phyloP scores from a whole-genome alignment of 2,888 invertebrate species.

The Rhamnusium bicolor region DNA sequence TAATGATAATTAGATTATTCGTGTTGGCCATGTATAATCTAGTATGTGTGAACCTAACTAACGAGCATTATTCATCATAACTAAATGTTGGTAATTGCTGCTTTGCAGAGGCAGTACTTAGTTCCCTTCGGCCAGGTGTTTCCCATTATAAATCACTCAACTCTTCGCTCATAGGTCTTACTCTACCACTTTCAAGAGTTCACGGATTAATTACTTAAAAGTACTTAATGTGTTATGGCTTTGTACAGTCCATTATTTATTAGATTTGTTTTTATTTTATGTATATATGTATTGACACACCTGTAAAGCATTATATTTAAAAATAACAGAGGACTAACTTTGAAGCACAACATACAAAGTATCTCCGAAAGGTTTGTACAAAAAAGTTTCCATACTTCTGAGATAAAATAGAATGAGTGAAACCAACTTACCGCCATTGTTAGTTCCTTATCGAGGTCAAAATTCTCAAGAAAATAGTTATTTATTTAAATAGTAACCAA shows the following conservation, averaged over 20 bases:
- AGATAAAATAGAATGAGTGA: too few relatives aligned
- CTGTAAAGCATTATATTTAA: not conserved
- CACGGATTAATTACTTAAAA: constrained; percentile 30
- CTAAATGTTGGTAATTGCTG: constrained; percentile 38
- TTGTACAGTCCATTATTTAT: constrained; percentile 20
- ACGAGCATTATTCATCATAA: constrained; percentile 34
- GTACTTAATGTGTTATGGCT: not conserved
- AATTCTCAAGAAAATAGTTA: too few relatives aligned
- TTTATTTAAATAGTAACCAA: too few relatives aligned
- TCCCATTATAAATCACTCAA: constrained; percentile 34
- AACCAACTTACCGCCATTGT: too few relatives aligned
- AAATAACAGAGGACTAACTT: not conserved
- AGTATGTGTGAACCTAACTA: constrained; percentile 35
- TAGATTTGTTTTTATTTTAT: not conserved
- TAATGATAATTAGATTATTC: constrained; percentile 32
- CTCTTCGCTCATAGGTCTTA: constrained; percentile 21
- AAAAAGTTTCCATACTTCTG: too few relatives aligned
- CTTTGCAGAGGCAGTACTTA: constrained; percentile 30
- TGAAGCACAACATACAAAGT: too few relatives aligned
- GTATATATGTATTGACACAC: not conserved
- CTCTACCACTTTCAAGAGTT: constrained; percentile 9
- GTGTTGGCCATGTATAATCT: constrained; percentile 17
- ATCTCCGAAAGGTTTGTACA: too few relatives aligned
- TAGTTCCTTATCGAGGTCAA: too few relatives aligned
- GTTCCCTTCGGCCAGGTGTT: constrained; percentile 40